Evolutionary conservation across 1,140 invertebrate species (phyloP).

Genomic region (Procambarus clarkii): DNA sequence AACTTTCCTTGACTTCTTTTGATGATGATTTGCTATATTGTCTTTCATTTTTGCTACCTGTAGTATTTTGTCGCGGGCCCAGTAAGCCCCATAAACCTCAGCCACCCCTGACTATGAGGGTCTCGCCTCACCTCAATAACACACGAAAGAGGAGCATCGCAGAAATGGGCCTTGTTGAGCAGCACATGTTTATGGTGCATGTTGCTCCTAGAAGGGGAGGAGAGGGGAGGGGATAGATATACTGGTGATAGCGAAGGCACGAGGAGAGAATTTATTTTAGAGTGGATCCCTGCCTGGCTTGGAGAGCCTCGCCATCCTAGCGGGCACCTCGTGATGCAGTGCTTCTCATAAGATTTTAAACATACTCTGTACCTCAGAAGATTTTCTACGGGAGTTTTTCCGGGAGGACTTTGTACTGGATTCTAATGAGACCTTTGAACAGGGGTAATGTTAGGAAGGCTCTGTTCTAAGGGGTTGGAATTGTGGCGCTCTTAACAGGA

Average conservation of each 20-base stretch:
- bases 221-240: not conserved
- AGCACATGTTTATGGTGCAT: not conserved
- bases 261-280: too few relatives aligned
- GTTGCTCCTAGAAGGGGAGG: not conserved
- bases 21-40: not conserved
- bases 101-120: not conserved
- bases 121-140: not conserved
- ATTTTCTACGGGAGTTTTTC: too few relatives aligned
- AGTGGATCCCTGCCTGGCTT: too few relatives aligned
- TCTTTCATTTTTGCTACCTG: not conserved
- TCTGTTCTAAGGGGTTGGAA: too few relatives aligned
- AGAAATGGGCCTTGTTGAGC: not conserved
- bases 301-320: too few relatives aligned
- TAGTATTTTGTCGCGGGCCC: not conserved
- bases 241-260: not conserved
- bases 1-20: not conserved
- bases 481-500: too few relatives aligned
- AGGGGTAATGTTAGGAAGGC: too few relatives aligned
- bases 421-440: too few relatives aligned
- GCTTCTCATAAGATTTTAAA: too few relatives aligned
- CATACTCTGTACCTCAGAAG: too few relatives aligned
- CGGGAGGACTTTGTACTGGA: too few relatives aligned
- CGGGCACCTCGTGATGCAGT: too few relatives aligned
- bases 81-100: not conserved
- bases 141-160: not conserved